phyloP scores from a whole-genome alignment of 37 sponge, comb jelly and placozoan genomes.

The Beroe forskalii region DNA sequence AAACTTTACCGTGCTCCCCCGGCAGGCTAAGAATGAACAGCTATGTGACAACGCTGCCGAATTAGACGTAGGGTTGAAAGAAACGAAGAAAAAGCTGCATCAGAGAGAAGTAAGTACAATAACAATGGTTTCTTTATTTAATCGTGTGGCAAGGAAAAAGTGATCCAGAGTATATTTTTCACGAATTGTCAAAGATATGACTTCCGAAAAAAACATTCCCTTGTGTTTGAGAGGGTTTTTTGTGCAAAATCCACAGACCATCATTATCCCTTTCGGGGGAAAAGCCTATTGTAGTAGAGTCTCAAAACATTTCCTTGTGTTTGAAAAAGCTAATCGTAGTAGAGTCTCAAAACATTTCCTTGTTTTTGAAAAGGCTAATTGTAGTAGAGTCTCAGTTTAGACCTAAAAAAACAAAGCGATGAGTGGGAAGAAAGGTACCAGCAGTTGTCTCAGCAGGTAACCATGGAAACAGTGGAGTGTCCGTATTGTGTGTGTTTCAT shows the following conservation, averaged over 20 bases:
- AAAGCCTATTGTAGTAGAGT: too few relatives aligned
- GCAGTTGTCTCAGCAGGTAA: conserved; percentile 30
- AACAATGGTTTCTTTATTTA: too few relatives aligned
- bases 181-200: too few relatives aligned
- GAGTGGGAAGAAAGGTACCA: conserved; percentile 3
- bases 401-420: not conserved
- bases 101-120: conserved; percentile 43
- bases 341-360: too few relatives aligned
- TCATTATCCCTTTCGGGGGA: not conserved
- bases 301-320: not conserved
- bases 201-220: too few relatives aligned
- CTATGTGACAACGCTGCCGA: not conserved
- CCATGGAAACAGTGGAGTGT: not conserved
- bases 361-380: not conserved
- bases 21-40: conserved; percentile 16
- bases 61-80: not conserved
- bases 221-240: too few relatives aligned
- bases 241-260: too few relatives aligned
- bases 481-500: not conserved
- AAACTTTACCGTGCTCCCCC: too few relatives aligned
- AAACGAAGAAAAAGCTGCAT: conserved; percentile 32
- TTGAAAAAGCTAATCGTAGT: not conserved
- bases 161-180: too few relatives aligned
- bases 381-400: conserved; percentile 19
- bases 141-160: too few relatives aligned